These are phyloP conservation scores for Taenaris catops DNA, from an alignment of 2,888 invertebrate species.

Conservation along the genomic window DNA sequence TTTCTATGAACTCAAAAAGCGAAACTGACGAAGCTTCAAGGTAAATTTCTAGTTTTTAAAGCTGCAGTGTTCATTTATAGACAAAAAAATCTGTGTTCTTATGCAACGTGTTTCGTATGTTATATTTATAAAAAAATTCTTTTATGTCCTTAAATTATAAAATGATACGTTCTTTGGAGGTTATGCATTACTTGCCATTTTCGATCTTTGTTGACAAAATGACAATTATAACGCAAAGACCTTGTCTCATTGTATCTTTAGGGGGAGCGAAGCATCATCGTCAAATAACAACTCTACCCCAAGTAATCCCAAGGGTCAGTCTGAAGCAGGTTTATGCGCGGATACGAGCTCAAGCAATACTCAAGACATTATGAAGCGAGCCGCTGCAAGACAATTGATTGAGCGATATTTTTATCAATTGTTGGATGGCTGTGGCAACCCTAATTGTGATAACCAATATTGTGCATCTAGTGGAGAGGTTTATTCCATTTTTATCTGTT, in stretches of 20 bases:
- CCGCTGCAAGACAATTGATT: slow-evolving; percentile 91
- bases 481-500: slow-evolving; percentile 26
- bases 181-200: slow-evolving; percentile 72
- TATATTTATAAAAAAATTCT: too few species aligned
- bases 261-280: slow-evolving; percentile 79
- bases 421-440: slow-evolving; percentile 94
- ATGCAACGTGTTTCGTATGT: too few species aligned
- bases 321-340: slow-evolving; percentile 54
- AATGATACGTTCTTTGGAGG: slow-evolving; percentile 48
- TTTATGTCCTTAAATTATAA: too few species aligned
- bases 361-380: slow-evolving; percentile 85
- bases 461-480: slow-evolving; percentile 96
- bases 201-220: slow-evolving; percentile 46
- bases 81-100: too few species aligned
- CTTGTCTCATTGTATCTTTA: slow-evolving; percentile 22
- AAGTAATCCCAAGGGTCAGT: slow-evolving; percentile 44
- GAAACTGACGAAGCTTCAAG: slow-evolving; percentile 80
- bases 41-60: slow-evolving; percentile 59
- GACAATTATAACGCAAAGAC: slow-evolving; percentile 1
- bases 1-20: slow-evolving; percentile 79
- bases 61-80: too few species aligned
- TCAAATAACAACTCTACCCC: slow-evolving; percentile 61
- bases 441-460: slow-evolving; percentile 90
- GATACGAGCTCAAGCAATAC: slow-evolving; percentile 44
- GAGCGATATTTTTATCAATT: slow-evolving; percentile 96